Conservation (phyloP, 2,797 vertebrate species). For the Tadarida brasiliensis region DNA sequence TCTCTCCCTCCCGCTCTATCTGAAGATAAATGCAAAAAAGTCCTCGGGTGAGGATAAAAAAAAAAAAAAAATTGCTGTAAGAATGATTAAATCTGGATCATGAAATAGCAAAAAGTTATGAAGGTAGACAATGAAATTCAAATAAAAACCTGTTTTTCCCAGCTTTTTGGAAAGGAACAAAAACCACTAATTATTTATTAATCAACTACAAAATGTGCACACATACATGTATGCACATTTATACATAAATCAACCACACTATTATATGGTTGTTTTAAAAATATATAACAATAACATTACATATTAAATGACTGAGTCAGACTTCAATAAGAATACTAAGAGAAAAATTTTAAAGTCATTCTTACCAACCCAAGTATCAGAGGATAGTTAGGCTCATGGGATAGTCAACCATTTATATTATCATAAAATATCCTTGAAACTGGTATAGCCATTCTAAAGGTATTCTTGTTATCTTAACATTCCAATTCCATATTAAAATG, state of each 20-base stretch:
- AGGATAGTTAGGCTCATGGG: background rate
- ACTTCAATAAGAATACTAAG: constrained; percentile 37
- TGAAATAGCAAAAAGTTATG: background rate
- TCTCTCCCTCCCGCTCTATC: too few relatives aligned
- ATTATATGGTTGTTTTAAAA: constrained; percentile 3
- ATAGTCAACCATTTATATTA: constrained; percentile 37
- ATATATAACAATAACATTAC: constrained; percentile 9
- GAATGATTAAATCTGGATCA: constrained; percentile 52
- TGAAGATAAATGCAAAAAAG: too few relatives aligned
- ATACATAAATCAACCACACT: background rate
- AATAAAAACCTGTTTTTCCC: constrained; percentile 20
- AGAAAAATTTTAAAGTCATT: constrained; percentile 57
- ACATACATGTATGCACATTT: background rate
- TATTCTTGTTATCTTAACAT: constrained; percentile 45
- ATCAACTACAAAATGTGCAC: constrained; percentile 49
- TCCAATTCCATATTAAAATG: constrained; percentile 42
- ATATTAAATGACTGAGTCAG: constrained; percentile 48
- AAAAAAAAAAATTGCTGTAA: constrained; percentile 48
- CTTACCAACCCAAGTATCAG: constrained; percentile 44
- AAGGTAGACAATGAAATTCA: constrained; percentile 3
- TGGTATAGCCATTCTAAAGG: constrained; percentile 1
- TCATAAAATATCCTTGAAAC: constrained; percentile 61
- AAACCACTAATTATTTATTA: constrained; percentile 23
- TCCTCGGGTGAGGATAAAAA: too few relatives aligned
- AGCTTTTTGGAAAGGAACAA: constrained; percentile 39